Percentiles rank a stretch among this genome's conserved stretches.
These are phyloP conservation scores for Grus americana DNA, from an alignment of 2,113 vertebrate genomes.

Conservation along the genomic window DNA sequence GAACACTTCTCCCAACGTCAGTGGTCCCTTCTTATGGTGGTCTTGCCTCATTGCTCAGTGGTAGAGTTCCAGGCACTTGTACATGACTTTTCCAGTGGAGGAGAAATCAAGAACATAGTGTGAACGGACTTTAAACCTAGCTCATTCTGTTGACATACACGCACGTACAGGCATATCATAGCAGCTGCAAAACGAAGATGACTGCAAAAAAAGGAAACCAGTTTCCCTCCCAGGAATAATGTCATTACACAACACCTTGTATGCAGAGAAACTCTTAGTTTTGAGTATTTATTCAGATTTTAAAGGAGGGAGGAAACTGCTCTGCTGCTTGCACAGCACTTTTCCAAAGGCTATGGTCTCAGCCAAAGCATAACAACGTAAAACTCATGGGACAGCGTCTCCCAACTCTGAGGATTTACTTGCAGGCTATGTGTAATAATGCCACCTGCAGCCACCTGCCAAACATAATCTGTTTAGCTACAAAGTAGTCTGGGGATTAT, in stretches of 20 bases:
- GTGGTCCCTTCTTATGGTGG: neutral
- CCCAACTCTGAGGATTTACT: neutral
- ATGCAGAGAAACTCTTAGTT: neutral
- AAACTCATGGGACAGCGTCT: fast-evolving
- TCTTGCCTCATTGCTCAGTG: neutral
- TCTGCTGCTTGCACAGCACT: neutral
- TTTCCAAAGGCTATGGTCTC: neutral
- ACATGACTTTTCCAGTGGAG: neutral
- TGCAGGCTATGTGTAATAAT: neutral
- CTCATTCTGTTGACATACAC: neutral
- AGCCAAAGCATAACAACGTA: fast-evolving
- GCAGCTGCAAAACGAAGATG: fast-evolving
- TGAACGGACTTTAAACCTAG: neutral
- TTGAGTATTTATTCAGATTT: neutral
- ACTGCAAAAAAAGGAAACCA: neutral
- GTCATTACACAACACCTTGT: neutral
- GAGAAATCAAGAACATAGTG: neutral
- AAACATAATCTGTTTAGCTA: neutral
- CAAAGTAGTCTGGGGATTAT: neutral
- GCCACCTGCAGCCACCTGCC: neutral
- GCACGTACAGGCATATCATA: neutral
- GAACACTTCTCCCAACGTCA: neutral
- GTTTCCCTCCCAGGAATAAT: neutral
- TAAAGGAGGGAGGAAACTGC: neutral
- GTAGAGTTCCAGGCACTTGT: neutral